A percentile compares a stretch with the other conserved stretches of the same genome.
phyloP scores from a whole-genome alignment of 2,113 vertebrate species.

The Phoxinus phoxinus region DNA sequence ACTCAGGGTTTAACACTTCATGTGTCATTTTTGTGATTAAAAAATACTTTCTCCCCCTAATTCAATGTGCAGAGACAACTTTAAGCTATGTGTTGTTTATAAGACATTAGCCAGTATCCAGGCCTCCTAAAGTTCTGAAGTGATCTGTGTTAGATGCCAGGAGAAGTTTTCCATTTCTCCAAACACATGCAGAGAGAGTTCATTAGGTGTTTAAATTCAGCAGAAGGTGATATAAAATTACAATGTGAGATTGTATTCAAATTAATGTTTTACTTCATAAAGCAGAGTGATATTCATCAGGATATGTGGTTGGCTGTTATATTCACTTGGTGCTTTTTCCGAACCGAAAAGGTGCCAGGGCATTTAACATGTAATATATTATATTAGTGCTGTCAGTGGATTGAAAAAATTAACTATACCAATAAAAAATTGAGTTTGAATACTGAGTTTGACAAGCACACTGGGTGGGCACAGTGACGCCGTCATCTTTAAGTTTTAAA shows the following conservation, averaged over 20 bases:
- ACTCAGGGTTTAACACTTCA: neutral
- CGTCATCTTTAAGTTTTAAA: too few relatives aligned
- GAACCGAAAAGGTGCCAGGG: neutral
- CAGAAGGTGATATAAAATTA: neutral
- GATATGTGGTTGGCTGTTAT: neutral
- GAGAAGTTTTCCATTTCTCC: constrained; percentile 1
- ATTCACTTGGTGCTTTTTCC: neutral
- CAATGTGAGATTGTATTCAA: neutral
- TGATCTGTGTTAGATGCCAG: neutral
- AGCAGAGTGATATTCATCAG: neutral
- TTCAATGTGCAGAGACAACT: neutral
- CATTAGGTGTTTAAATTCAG: neutral
- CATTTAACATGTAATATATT: neutral
- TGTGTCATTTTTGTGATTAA: neutral
- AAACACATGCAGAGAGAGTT: neutral
- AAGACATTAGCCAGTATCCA: neutral
- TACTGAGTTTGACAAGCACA: too few relatives aligned
- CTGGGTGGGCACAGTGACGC: too few relatives aligned
- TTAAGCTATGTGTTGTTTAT: neutral
- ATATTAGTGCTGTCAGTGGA: too few relatives aligned
- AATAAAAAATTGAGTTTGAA: too few relatives aligned
- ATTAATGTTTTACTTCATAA: neutral
- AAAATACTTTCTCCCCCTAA: too few relatives aligned
- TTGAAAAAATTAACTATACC: too few relatives aligned
- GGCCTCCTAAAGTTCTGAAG: neutral